Base-by-base conservation (phyloP, 2,888 invertebrate genomes). In the Synanthedon andrenaeformis region DNA sequence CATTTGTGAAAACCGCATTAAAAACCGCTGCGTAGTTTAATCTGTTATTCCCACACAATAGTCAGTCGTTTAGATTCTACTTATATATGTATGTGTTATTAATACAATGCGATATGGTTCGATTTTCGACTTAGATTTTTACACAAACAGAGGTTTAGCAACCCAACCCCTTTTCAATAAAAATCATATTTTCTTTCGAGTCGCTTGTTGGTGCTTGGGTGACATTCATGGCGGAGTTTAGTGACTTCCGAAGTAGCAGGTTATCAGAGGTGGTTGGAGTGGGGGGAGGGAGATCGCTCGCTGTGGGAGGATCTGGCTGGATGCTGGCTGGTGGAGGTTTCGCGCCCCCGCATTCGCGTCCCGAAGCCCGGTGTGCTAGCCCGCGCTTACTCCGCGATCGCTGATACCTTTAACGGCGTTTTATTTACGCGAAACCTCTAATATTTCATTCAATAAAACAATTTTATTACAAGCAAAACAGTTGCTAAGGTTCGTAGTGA, bases 241-340 rank as follows among this genome's bases (percentile, higher is more conserved):
- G 80, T 83, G 86, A 85, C 86, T 85, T 85, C 85, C 83, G 82
- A 85, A 85, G 86, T 82, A 83, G 84, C 84, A 82, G 84, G 86
- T 86, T 87, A 86, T 86, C 86, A 82, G 82, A 76, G 74, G 72
- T 65, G 69, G 66, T 65, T 63, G 59, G 62, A 66, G 59, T 66
- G 66, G 62, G 64, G 64, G 63, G 62, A 19, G 19, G 23, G 23
- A 23, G 23, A 23, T 23, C 23, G 23, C 23, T 23, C 66, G 60
- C 65, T 65, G 62, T 65, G 61, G 59, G 56, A 65, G 59, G 60
- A 64, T 64, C 59, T 63, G 64, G 65, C 65, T 62, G 67, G 66
- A 63, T 72, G 71, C 35, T 35, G 10, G 76, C 73, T 77, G 76
- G 76, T 77, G 75, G 79, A 72, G 66, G 63, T 58, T 64, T 63